Conservation (phyloP, 1,140 invertebrate species). For the Nautilus pompilius region DNA sequence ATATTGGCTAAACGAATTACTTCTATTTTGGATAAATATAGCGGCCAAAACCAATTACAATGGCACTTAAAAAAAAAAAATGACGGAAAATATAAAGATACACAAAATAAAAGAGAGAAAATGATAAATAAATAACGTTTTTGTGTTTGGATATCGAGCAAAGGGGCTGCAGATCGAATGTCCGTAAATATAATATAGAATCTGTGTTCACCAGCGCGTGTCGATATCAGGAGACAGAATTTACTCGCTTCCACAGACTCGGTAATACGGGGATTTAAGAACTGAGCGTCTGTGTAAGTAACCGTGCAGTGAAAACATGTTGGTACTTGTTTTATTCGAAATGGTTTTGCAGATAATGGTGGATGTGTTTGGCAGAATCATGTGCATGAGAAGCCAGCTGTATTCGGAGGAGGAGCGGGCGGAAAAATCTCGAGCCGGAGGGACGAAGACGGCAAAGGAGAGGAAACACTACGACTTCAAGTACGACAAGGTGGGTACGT, state of each 20-base stretch:
- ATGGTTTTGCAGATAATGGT: conserved; percentile 40
- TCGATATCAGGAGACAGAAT: background rate
- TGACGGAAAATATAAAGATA: too few relatives aligned
- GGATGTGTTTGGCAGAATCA: conserved; percentile 42
- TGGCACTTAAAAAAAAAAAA: too few relatives aligned
- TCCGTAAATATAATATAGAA: conserved; percentile 13
- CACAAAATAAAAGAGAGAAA: background rate
- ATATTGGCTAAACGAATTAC: too few relatives aligned
- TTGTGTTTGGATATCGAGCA: background rate
- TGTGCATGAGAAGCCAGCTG: conserved; percentile 48
- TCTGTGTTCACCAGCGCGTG: conserved; percentile 13
- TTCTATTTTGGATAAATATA: too few relatives aligned
- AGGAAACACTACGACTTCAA: conserved; percentile 27
- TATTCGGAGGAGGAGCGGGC: conserved; percentile 17
- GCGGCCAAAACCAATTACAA: too few relatives aligned
- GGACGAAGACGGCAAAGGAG: conserved; percentile 1
- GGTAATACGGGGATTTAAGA: background rate
- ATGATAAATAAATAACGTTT: background rate
- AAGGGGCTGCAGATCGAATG: background rate
- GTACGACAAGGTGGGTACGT: conserved; percentile 28
- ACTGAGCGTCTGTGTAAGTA: background rate
- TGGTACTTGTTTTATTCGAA: background rate
- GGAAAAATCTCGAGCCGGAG: conserved; percentile 2
- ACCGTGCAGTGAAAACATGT: background rate
- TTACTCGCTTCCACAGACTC: background rate